phyloP scores from a whole-genome alignment of 2,797 vertebrate genomes.

The Enteromius unitaeniatus region DNA sequence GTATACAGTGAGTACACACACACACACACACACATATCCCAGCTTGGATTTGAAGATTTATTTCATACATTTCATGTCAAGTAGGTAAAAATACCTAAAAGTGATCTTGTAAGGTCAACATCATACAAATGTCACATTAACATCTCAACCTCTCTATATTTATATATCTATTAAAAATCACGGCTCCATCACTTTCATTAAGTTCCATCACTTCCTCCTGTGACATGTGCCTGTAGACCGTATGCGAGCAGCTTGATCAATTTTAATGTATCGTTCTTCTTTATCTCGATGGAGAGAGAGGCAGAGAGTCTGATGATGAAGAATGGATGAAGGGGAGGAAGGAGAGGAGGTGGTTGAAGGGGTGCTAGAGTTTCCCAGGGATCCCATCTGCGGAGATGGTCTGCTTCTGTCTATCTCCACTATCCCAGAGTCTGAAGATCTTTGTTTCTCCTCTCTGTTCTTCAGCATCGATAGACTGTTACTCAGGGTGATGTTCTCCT shows the following conservation, averaged over 20 bases:
- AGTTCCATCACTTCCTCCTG: conserved; percentile 55
- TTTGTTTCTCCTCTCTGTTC: conserved; percentile 54
- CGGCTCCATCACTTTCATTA: too few species aligned
- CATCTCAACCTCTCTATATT: too few species aligned
- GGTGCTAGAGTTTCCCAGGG: not conserved
- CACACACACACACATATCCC: too few species aligned
- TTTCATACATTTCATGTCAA: too few species aligned
- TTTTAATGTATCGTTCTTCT: conserved; percentile 41
- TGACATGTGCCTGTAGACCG: conserved; percentile 50
- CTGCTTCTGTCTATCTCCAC: conserved; percentile 29
- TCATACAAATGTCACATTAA: too few species aligned
- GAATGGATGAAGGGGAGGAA: conserved; percentile 38
- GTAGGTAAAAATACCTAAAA: too few species aligned
- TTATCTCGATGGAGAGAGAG: conserved; percentile 50
- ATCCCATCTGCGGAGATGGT: not conserved
- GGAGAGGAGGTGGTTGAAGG: not conserved
- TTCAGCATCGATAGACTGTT: conserved; percentile 80
- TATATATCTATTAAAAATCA: too few species aligned
- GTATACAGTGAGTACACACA: not conserved
- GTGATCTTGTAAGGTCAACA: not conserved
- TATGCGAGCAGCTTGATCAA: conserved; percentile 39
- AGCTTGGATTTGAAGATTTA: too few species aligned
- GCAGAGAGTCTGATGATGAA: conserved; percentile 70
- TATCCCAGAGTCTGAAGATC: conserved; percentile 33
- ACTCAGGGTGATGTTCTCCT: conserved; percentile 82